Conservation (phyloP, 2,888 invertebrate species). For the Molorchus minor region DNA sequence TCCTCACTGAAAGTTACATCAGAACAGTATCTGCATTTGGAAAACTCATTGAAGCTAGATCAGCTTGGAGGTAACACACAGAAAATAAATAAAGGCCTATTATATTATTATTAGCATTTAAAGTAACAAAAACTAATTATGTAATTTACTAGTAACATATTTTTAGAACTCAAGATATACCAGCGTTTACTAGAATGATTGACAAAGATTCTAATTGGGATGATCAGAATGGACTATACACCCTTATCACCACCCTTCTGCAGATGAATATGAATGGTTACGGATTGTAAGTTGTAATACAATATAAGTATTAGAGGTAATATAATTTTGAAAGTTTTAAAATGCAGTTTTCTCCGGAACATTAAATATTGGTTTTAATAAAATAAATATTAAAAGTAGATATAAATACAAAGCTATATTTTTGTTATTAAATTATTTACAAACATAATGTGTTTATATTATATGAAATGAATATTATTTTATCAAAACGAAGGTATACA, state of each 20-base stretch:
- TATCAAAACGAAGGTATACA: not conserved
- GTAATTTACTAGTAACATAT: too few species aligned
- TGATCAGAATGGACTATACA: conserved; percentile 74
- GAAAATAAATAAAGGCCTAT: not conserved
- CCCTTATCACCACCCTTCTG: conserved; percentile 76
- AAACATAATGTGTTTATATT: not conserved
- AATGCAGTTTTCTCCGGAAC: not conserved
- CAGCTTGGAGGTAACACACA: conserved; percentile 44
- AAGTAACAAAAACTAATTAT: too few species aligned
- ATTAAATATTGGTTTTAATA: not conserved
- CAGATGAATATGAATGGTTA: conserved; percentile 66
- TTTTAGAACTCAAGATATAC: conserved; percentile 72
- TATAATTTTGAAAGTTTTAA: not conserved
- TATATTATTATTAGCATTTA: too few species aligned
- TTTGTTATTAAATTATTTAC: not conserved
- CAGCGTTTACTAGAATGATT: conserved; percentile 78
- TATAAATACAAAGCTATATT: not conserved
- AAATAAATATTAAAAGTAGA: not conserved
- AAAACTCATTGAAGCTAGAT: conserved; percentile 72
- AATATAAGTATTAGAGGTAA: not conserved
- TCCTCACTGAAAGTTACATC: conserved; percentile 68
- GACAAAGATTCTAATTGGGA: conserved; percentile 80
- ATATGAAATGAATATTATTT: not conserved
- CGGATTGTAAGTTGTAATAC: conserved; percentile 46
- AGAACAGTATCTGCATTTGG: conserved; percentile 69